Conservation (phyloP, 2,888 invertebrate species). For the Phragmatobia fuliginosa region DNA sequence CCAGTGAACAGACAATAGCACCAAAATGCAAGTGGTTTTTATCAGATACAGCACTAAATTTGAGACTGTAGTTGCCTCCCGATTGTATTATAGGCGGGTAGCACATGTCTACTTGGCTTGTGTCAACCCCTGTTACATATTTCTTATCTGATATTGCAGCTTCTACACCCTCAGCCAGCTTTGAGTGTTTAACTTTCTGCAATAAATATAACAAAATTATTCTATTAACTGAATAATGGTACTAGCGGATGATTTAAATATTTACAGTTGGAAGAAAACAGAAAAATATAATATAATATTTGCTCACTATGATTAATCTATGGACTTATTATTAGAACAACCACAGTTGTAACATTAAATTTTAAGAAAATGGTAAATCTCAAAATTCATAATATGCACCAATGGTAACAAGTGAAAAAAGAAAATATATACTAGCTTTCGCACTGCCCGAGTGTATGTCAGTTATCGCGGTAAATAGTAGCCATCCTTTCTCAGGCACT, state of each 20-base stretch:
- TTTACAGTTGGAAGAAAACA: not conserved
- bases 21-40: conserved; percentile 98
- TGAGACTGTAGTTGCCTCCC: conserved; percentile 98
- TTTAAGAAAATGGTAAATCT: too few relatives aligned
- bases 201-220: conserved; percentile 50
- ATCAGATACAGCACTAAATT: conserved; percentile 98
- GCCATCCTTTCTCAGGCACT: too few relatives aligned
- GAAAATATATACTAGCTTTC: too few relatives aligned
- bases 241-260: not conserved
- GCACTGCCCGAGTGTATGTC: too few relatives aligned
- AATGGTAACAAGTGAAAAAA: too few relatives aligned
- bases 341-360: too few relatives aligned
- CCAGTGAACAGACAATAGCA: conserved; percentile 97
- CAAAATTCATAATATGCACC: too few relatives aligned
- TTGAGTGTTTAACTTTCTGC: conserved; percentile 98
- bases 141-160: conserved; percentile 97
- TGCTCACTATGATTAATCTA: not conserved
- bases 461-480: too few relatives aligned
- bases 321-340: too few relatives aligned
- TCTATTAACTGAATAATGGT: not conserved
- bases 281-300: not conserved
- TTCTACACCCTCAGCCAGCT: conserved; percentile 98
- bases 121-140: conserved; percentile 96
- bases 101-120: conserved; percentile 97
- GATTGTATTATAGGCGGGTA: conserved; percentile 99